phyloP scores from a whole-genome alignment of 2,888 invertebrate species.

The Volucella bombylans region DNA sequence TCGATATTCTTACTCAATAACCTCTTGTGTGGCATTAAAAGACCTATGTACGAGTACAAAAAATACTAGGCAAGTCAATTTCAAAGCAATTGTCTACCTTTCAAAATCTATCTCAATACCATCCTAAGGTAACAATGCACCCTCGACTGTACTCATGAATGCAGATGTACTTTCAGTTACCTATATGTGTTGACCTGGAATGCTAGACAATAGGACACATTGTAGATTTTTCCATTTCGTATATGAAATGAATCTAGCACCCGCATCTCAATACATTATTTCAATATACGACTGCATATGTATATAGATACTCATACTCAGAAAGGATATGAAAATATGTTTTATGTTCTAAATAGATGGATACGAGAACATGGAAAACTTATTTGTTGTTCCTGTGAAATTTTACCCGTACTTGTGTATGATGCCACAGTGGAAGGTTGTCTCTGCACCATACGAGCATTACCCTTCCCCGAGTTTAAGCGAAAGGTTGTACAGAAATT shows the following conservation, averaged over 20 bases:
- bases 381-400: conserved; percentile 6
- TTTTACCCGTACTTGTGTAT: not conserved
- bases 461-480: not conserved
- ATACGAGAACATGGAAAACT: not conserved
- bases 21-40: not conserved
- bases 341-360: not conserved
- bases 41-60: too few species aligned
- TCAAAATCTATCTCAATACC: not conserved
- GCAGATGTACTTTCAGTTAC: conserved; percentile 6
- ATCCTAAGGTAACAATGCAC: conserved; percentile 6
- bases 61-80: not conserved
- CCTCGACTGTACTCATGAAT: not conserved
- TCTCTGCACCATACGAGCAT: not conserved
- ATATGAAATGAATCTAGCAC: too few species aligned
- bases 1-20: not conserved
- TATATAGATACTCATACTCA: not conserved
- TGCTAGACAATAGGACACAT: conserved; percentile 16
- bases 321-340: conserved; percentile 19
- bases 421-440: not conserved
- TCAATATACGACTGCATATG: too few species aligned
- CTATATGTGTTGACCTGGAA: conserved; percentile 9
- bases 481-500: not conserved
- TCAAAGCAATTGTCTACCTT: conserved; percentile 5
- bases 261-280: too few species aligned
- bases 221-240: not conserved